Evolutionary conservation across 2,113 vertebrate genomes (phyloP), one percentile per base, ranked within the genome.

Genomic region (Pluvianellus socialis): DNA sequence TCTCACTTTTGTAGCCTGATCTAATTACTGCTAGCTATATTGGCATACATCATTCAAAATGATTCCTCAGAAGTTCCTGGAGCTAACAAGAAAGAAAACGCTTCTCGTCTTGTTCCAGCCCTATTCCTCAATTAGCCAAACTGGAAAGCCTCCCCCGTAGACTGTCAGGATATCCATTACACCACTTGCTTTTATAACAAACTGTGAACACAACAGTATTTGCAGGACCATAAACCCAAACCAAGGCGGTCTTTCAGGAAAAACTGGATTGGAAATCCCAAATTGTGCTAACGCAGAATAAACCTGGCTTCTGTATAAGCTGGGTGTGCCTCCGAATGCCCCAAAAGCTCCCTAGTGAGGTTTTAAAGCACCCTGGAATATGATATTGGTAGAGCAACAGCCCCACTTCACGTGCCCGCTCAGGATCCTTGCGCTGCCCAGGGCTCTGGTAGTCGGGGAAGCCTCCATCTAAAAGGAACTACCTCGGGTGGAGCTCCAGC

Each of bases 271-370:
- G 8, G 28, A 87, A 95, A 79, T 55, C 49, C 38, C 17, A 67
- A 40, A 1, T 1, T 42, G 14, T 18, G 49, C 16, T 14, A 32
- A 72, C 32, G n/a, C 1, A 66, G 55, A 79, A 77, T 6, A 58
- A 86, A 72, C 8, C 27, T 38, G 42, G 32, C 32, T 72, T 71
- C 76, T 23, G 18, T 7, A 13, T 45, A 44, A 40, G 9, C 9
- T 21, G 28, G 7, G 7, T 6, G 26, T 61, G 21, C 38, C n/a
- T 80, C 56, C 4, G 6, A 77, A 52, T 27, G 42, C 11, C 22
- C 18, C 1, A 8, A 38, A 58, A 7, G 2, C 12, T 94, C 44
- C 28, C 7, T 2, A 12, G 0, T 0, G 40, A 47, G 35, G 24
- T 49, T 74, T 73, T 35, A 8, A 66, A 74, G 40, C 1, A 27